Conservation (phyloP, 2,113 vertebrate genomes). For the Regulus satrapa region DNA sequence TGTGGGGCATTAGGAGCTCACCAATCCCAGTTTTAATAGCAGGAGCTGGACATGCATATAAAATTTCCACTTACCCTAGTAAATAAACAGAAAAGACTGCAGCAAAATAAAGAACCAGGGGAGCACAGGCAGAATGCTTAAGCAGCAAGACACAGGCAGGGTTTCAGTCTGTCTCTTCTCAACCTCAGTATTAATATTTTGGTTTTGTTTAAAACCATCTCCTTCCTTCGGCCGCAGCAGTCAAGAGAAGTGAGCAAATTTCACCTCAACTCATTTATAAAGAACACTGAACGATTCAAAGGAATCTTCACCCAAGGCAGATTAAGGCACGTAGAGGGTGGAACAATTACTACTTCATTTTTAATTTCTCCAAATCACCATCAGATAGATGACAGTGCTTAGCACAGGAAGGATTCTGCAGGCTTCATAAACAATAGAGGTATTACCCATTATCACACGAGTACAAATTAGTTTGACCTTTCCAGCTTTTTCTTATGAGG, state of each 20-base stretch:
- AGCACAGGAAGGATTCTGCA: not conserved
- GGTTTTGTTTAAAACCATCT: not conserved
- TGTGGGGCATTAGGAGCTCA: not conserved
- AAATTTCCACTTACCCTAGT: not conserved
- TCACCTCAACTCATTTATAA: not conserved
- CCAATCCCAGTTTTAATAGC: not conserved
- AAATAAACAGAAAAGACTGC: constrained; percentile 25
- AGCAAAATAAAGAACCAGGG: constrained; percentile 1
- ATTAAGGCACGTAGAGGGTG: not conserved
- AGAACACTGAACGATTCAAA: not conserved
- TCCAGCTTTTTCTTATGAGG: not conserved
- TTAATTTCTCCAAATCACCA: constrained; percentile 41
- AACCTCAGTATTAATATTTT: not conserved
- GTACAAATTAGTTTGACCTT: constrained; percentile 60
- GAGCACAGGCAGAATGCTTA: not conserved
- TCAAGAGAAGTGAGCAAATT: not conserved
- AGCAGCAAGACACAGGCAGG: not conserved
- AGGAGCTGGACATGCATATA: not conserved
- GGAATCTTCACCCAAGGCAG: not conserved
- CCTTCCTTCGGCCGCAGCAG: not conserved
- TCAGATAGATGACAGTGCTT: not conserved
- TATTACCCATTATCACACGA: constrained; percentile 10
- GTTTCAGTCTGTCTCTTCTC: not conserved
- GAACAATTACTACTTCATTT: not conserved
- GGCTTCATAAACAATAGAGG: constrained; percentile 27